Base-by-base conservation (phyloP, 2,888 invertebrate species). In the Leptopterna dolabrata region DNA sequence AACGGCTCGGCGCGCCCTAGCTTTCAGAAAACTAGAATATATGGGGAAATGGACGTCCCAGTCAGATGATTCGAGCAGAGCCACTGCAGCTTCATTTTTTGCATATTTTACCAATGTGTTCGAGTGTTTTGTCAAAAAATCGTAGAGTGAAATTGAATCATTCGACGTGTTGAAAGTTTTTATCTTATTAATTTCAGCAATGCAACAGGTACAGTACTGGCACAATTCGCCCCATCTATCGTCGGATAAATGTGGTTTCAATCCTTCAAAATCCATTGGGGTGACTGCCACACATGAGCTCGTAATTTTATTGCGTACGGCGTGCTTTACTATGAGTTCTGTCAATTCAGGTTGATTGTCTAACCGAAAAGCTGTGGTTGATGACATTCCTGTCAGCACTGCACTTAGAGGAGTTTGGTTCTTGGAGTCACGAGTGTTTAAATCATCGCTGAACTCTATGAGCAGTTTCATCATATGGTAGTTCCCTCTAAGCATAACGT, bases 291-390 rank as follows among this genome's bases (percentile, higher is more conserved):
- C 16, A 3, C 47, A 7, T 0, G 73, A 27, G 1, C 19, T 70
- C 76, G 47, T 85, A 16, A 73, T 90, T 91, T 87, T 87, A 83
- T 80, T 76, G 76, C 76, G 76, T 82, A 55, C 63, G 81, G 71
- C 55, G 45, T 82, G 76, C 41, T 73, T 83, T 24, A 29, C 86
- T n/a, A 24, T 43, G 7, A 73, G 63, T 83, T 85, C 85, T 2
- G n/a, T 45, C 73, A 85, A 45, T 71, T 85, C 85, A 7, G 19
- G 29, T n/a, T 85, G 73, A 1, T 16, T 30, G 19, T 76, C 45
- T 14, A 85, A 41, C 6, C 73, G 71, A 30, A 76, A 85, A 14
- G 63, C 85, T n/a, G 85, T 73, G 1, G 85, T 85, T 16, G 85
- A 85, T 7, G n/a, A n/a, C 43, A 71, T 47, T n/a, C 73, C 85